These are phyloP conservation scores for Silurus meridionalis DNA, from an alignment of 2,113 vertebrate species.

Conservation along the genomic window DNA sequence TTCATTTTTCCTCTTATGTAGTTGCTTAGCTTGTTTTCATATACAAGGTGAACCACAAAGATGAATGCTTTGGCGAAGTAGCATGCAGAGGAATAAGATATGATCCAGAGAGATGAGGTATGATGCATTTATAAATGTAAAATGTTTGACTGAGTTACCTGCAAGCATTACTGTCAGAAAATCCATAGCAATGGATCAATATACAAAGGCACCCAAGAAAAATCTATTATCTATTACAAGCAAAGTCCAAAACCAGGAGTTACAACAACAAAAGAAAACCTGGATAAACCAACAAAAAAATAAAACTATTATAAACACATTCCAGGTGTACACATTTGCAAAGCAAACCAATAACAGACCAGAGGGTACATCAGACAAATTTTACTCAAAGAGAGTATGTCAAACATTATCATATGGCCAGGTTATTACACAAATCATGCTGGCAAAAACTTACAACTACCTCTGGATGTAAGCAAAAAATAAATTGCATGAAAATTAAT, in stretches of 20 bases:
- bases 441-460: neutral
- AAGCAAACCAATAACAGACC: neutral
- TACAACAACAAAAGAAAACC: neutral
- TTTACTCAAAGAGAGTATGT: too few species aligned
- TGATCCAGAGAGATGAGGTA: neutral
- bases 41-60: neutral
- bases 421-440: neutral
- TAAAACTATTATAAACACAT: neutral
- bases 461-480: neutral
- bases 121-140: neutral
- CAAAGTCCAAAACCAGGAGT: neutral
- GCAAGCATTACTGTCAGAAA: neutral
- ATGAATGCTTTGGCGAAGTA: neutral
- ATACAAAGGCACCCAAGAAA: neutral
- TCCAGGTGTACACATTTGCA: neutral
- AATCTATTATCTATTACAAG: neutral
- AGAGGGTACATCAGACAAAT: neutral
- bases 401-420: neutral
- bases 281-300: neutral
- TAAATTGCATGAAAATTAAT: neutral
- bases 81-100: neutral
- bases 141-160: neutral
- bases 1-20: neutral
- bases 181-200: neutral
- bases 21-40: neutral